Evolutionary conservation across 1,140 invertebrate species (phyloP).

Genomic region (Caenorhabditis tropicalis): DNA sequence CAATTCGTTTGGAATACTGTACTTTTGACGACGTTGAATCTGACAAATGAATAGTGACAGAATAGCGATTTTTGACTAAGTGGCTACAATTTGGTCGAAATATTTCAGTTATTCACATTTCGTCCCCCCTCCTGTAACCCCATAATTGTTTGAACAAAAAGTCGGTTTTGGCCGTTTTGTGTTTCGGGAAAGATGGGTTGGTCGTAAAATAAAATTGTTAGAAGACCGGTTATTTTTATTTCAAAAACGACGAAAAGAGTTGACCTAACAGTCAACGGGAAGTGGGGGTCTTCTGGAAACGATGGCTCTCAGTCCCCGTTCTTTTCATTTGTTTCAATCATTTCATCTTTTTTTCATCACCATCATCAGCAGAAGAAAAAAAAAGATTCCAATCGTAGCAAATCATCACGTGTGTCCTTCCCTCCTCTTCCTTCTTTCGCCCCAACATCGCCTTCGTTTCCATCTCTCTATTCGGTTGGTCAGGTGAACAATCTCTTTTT

Average conservation of each 20-base stretch:
- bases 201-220: not conserved
- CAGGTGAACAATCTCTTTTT: slow-evolving; percentile 12
- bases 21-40: no score
- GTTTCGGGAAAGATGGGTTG: no score
- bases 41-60: not conserved
- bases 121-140: not conserved
- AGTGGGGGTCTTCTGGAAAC: no score
- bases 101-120: not conserved
- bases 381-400: slow-evolving; percentile 29
- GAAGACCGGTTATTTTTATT: not conserved
- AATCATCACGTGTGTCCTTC: slow-evolving; percentile 2
- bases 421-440: not conserved
- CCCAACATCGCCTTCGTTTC: not conserved
- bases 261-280: no score
- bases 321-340: no score
- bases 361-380: not conserved
- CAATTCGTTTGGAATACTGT: no score
- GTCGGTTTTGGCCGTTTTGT: not conserved
- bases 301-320: no score
- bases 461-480: no score
- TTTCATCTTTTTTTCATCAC: not conserved
- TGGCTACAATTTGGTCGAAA: not conserved
- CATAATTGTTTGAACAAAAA: not conserved
- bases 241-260: not conserved
- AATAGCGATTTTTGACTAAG: not conserved